Base-by-base conservation (phyloP, 2,113 vertebrate species). In the Okapia johnstoni region DNA sequence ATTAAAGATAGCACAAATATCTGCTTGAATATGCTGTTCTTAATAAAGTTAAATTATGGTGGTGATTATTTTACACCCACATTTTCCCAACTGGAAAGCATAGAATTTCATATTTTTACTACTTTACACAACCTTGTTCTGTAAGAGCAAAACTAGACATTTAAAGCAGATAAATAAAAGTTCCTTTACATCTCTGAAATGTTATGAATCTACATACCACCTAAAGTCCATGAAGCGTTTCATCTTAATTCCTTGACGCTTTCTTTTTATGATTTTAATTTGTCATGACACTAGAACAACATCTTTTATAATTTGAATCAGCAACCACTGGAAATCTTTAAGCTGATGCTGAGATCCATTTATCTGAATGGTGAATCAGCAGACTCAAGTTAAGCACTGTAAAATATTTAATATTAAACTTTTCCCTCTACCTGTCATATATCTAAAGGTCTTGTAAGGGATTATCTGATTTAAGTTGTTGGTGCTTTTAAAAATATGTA, bases 231-330 rank as follows among this genome's bases (percentile, higher is more conserved):
- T 48, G 7, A 76, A 30, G 7, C 25, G 7, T 9, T 88, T 94
- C 89, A 50, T 54, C 30, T 76, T 81, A 95, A 92, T 66, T 76
- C 28, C 48, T 86, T 89, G 54, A 40, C 7, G 9, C 21, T 50
- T 5, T 73, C 10, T 85, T 96, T 50, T 28, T 79, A 73, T 61
- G 8, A 52, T 81, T 73, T 88, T 70, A 86, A 97, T 70, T 54
- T 96, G 4, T 81, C 43, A 21, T 88, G 60, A 96, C n/a, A 58
- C 9, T 33, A 54, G 40, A 66, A n/a, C 15, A n/a, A 21, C 83
- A 77, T 93, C 66, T 94, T 95, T 84, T 33, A 50, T 50, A 79
- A 93, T 16, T 57, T 63, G 70, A 94, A 91, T 93, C 92, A 87
- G 21, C 11, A 91, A 3, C 13, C n/a, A 48, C n/a, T 95, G 89